Conservation (phyloP, 2,888 invertebrate genomes). For the Dyspetes luteomarginatus region DNA sequence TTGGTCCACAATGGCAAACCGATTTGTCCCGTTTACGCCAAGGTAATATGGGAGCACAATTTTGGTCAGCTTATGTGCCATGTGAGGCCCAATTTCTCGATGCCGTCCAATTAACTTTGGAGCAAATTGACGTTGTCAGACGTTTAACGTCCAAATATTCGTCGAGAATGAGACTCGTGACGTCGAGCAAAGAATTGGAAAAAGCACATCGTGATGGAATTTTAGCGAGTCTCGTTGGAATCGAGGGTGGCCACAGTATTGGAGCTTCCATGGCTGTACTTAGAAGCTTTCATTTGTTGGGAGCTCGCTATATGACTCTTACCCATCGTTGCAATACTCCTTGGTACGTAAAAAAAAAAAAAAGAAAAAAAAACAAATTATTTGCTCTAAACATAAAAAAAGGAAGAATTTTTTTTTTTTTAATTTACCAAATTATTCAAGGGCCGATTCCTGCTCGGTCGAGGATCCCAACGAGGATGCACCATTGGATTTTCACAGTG, state of each 20-base stretch:
- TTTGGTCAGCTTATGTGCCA: conserved; percentile 84
- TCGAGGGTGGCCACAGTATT: conserved; percentile 88
- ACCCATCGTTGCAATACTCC: conserved; percentile 89
- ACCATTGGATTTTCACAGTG: conserved; percentile 79
- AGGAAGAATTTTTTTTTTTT: neutral
- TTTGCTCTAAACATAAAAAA: no score
- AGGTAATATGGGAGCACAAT: conserved; percentile 85
- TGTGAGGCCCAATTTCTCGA: conserved; percentile 88
- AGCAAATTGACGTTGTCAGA: conserved; percentile 88
- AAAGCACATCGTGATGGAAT: conserved; percentile 86
- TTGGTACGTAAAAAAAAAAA: conserved; percentile 84
- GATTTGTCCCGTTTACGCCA: conserved; percentile 84
- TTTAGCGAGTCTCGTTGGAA: conserved; percentile 86
- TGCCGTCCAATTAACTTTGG: conserved; percentile 87
- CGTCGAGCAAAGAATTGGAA: conserved; percentile 86
- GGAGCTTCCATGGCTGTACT: conserved; percentile 88
- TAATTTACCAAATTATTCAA: conserved; percentile 64
- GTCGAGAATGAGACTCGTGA: conserved; percentile 84
- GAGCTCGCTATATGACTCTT: conserved; percentile 87
- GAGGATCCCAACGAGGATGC: conserved; percentile 81
- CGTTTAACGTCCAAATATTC: conserved; percentile 85
- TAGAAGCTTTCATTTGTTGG: conserved; percentile 87
- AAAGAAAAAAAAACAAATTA: neutral
- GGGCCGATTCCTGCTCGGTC: conserved; percentile 82
- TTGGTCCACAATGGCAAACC: conserved; percentile 84